Evolutionary conservation across 1,140 invertebrate species (phyloP).

Genomic region (Capitella teleta): DNA sequence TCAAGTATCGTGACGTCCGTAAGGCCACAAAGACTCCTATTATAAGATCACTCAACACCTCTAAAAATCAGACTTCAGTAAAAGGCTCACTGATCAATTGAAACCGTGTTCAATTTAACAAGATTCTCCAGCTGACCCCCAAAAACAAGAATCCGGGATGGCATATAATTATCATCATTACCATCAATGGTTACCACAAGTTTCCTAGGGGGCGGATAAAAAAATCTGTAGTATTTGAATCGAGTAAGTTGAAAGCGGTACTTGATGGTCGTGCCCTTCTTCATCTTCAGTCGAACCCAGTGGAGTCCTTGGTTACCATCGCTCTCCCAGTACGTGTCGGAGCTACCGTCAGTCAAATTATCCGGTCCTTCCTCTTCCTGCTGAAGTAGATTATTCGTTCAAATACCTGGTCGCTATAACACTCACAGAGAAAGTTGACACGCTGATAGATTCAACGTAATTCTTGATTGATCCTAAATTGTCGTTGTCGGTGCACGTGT

Average conservation of each 20-base stretch:
- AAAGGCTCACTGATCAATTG: constrained; percentile 25
- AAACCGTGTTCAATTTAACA: constrained; percentile 25
- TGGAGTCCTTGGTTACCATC: constrained; percentile 38
- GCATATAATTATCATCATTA: constrained; percentile 37
- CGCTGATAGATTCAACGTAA: constrained; percentile 35
- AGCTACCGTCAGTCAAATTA: constrained; percentile 35
- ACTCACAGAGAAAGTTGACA: constrained; percentile 34
- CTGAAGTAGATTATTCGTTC: constrained; percentile 12
- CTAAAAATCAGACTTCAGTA: not conserved
- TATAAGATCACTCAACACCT: not conserved
- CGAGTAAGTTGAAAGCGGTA: constrained; percentile 11
- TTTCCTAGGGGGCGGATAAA: constrained; percentile 18
- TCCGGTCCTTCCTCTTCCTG: constrained; percentile 26
- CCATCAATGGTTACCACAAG: constrained; percentile 25
- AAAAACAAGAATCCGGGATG: constrained; percentile 24
- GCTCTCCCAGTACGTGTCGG: constrained; percentile 41
- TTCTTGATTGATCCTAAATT: constrained; percentile 30
- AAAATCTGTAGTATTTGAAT: not conserved
- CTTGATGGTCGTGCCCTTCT: constrained; percentile 38
- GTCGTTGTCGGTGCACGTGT: constrained; percentile 28
- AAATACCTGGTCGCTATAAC: not conserved
- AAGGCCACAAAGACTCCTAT: constrained; percentile 2
- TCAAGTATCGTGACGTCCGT: constrained; percentile 27
- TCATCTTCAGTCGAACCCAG: constrained; percentile 39
- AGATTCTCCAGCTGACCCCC: constrained; percentile 32